Conservation (phyloP, 2,797 vertebrate genomes). For the Mionectes olivaceus region DNA sequence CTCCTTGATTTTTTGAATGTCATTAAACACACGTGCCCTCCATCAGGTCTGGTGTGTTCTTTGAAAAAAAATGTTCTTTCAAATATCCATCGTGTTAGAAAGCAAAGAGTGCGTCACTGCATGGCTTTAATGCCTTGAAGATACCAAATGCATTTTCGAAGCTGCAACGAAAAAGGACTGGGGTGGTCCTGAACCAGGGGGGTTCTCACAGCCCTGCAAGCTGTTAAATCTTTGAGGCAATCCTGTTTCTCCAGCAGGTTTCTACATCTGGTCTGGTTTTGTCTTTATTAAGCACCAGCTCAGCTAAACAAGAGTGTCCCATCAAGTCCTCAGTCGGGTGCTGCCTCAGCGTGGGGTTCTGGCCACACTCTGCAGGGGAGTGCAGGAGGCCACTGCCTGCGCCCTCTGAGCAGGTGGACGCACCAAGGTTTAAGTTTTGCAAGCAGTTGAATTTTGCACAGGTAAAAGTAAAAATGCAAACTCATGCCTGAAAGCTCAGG, state of each 20-base stretch:
- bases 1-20: not conserved
- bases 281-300: constrained; percentile 19
- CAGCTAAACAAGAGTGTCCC: not conserved
- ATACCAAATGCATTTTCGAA: not conserved
- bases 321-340: not conserved
- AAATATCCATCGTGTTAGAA: not conserved
- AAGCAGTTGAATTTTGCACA: not conserved
- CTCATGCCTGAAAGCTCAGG: not conserved
- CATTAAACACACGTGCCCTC: not conserved
- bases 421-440: not conserved
- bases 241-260: constrained; percentile 10
- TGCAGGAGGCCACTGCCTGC: not conserved
- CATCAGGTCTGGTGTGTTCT: not conserved
- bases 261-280: not conserved
- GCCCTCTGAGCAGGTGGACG: not conserved
- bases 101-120: not conserved
- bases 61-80: not conserved
- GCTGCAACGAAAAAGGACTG: not conserved
- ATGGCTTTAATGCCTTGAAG: not conserved
- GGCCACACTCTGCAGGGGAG: not conserved
- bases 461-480: not conserved
- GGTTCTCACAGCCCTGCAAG: not conserved
- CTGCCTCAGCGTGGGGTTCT: not conserved
- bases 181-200: not conserved
- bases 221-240: not conserved